Base-by-base conservation (phyloP, 1,140 invertebrate genomes). In the Babylonia areolata region DNA sequence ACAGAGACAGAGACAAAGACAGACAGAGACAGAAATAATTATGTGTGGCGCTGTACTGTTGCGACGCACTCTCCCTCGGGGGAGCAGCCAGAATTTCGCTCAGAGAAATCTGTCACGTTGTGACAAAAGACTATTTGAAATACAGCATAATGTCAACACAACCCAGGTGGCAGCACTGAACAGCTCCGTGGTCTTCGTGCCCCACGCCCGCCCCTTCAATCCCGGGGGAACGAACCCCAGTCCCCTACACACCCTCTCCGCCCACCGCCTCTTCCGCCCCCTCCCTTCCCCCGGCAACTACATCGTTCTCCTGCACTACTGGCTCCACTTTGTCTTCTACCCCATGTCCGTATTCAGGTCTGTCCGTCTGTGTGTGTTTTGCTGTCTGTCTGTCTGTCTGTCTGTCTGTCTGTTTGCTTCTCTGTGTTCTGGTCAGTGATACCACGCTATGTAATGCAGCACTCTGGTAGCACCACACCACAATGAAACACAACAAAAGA, bases 201-300 rank as follows among this genome's bases (percentile, higher is more conserved):
- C 64, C 35, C 82, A 84, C 82, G 82, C 82, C 1, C 58, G 58
- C 17, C 82, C 82, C 28, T 84, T 84, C 64, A 84, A 75, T 69
- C 17, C 39, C 0, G 82, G 82, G 1, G 2, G n/a, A n/a, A n/a
- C n/a, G n/a, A n/a, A n/a, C 0, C 6, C 28, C 23, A 2, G 2
- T 2, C n/a, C 15, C 0, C 37, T 84, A 37, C 17, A 31, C 23
- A 84, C 82, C 3, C 40, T 71, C 20, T 58, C 69, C 64, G 37
- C 31, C 28, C 20, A 23, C 3, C 82, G 46, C 3, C 1, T 35
- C 17, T 15, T 73, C 33, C 23, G 12, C 20, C 23, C 28, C 2
- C 20, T 73, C n/a, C 40, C 82, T 39, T 17, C n/a, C 5, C 23
- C 31, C 39, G 40, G 15, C 39, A 20, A 28, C 37, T 46, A 46